Percentiles rank a stretch among this genome's conserved stretches.
These are phyloP conservation scores for Myotis davidii DNA, from an alignment of 2,113 vertebrate species.

Conservation along the genomic window DNA sequence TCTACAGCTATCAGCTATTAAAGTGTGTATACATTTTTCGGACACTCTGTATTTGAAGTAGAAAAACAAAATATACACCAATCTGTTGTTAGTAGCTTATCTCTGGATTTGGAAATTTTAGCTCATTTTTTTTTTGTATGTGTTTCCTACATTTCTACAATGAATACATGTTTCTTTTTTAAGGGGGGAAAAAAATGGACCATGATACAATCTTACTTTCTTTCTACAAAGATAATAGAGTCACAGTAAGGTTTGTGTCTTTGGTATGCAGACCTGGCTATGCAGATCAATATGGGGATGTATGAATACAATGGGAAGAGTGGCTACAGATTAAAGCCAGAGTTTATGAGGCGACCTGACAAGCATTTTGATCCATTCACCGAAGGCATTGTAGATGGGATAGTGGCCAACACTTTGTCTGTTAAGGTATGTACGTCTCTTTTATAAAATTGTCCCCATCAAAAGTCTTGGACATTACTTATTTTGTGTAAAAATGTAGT, in stretches of 20 bases:
- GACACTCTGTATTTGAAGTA: background rate
- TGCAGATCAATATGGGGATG: constrained; percentile 99
- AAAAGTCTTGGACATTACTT: background rate
- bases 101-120: background rate
- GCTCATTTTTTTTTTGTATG: background rate
- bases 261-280: constrained; percentile 91
- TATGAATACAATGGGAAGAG: constrained; percentile 98
- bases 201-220: background rate
- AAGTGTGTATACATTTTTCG: no score
- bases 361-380: constrained; percentile 99
- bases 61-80: background rate
- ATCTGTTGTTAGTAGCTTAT: background rate
- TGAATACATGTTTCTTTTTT: background rate
- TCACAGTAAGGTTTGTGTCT: constrained; percentile 27
- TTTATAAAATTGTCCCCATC: background rate
- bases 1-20: no score
- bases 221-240: background rate
- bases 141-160: background rate
- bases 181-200: background rate
- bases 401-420: constrained; percentile 97
- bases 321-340: constrained; percentile 96
- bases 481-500: background rate
- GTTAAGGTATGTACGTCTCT: constrained; percentile 90
- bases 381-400: constrained; percentile 96
- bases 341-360: constrained; percentile 98